Base-by-base conservation (phyloP, 2,888 invertebrate species). In the Ametastegia equiseti region DNA sequence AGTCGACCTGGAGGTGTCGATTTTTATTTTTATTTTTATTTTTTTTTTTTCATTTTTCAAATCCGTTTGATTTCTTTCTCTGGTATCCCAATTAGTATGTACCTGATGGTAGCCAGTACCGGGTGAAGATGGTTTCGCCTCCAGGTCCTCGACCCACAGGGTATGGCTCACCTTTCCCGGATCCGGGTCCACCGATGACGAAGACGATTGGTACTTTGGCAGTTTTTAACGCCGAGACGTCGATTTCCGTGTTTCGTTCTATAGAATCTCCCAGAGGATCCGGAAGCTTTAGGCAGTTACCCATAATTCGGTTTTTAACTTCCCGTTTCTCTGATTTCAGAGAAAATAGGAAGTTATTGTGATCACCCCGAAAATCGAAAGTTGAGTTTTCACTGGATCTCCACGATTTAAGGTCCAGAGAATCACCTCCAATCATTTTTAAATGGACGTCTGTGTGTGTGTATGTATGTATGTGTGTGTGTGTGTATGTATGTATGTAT, bases 121-220 rank as follows among this genome's bases (percentile, higher is more conserved):
- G 69, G 42, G 39, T 69, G 23, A 42, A 39, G 19, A 69, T 27
- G 39, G 69, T 69, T 19, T 42, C 39, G 23, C 69, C 23, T 42
- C 19, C 42, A 69, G 39, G 23, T 42, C 69, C 39, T 42, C 42
- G 69, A 39, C 39, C 42, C 69, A 69, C 69, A 15, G 69, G 42
- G 69, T 42, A 73, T 30, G 60, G 81, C 63, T 81, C 82, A 87
- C 86, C 82, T 84, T 87, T 88, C 67, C 88, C 88, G 27, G 86
- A 81, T 57, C 87, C 87, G 5, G 88, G 87, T 67, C 86, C 86
- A 77, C 88, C 88, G 27, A 87, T 82, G 11, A 88, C 11, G 67
- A 86, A 85, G 54, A 87, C 84, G 30, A 88, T 85, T 13, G 19
- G n/a, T 54, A 54, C 19, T 6, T 54, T n/a, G 19, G n/a, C 9